A percentile compares a stretch with the other conserved stretches of the same genome.
These are phyloP conservation scores for Ophion ventricosus DNA, from an alignment of 2,888 invertebrate species.

Conservation along the genomic window DNA sequence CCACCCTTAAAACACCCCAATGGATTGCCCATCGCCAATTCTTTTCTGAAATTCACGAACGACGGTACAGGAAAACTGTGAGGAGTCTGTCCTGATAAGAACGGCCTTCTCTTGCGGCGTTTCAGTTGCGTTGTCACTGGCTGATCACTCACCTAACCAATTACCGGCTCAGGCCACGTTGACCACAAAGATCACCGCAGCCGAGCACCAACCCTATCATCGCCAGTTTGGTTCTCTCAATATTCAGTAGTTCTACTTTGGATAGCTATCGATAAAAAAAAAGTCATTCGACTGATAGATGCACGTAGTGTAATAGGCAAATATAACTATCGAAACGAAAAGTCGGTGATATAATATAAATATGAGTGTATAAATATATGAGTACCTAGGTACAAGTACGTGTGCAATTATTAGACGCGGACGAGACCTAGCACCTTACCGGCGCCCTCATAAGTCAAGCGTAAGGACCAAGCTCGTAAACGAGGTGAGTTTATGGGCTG, in stretches of 20 bases:
- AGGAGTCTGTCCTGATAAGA: background rate
- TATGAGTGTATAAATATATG: too few relatives aligned
- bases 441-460: slow-evolving; percentile 58
- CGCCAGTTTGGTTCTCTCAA: too few relatives aligned
- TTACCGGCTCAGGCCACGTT: background rate
- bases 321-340: background rate
- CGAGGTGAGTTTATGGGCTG: slow-evolving; percentile 61
- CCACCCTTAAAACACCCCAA: background rate
- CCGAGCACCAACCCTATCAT: too few relatives aligned
- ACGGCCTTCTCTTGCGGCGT: background rate
- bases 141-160: background rate
- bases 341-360: background rate
- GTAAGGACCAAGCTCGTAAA: slow-evolving; percentile 64
- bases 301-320: too few relatives aligned
- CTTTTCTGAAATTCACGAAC: background rate
- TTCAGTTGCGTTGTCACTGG: background rate
- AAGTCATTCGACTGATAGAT: too few relatives aligned
- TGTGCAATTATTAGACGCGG: slow-evolving; percentile 20
- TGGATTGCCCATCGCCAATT: background rate
- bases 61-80: background rate
- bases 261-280: too few relatives aligned
- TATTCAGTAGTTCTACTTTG: too few relatives aligned
- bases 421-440: slow-evolving; percentile 49
- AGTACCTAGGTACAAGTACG: background rate
- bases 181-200: too few relatives aligned